Evolutionary conservation across 2,888 invertebrate species (phyloP).

Genomic region (Busseola fusca): DNA sequence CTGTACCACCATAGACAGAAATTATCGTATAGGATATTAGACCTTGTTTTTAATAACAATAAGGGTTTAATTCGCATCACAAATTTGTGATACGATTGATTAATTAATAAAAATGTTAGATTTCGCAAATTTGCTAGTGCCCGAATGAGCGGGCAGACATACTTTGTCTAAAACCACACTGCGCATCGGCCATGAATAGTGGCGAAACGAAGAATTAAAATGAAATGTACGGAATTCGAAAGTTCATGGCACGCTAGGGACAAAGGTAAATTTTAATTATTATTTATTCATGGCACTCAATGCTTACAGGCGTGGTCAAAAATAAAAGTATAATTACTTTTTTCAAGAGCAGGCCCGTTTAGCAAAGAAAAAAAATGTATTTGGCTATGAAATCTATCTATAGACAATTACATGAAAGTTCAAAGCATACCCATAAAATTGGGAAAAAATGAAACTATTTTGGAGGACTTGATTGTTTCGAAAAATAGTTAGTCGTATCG

Average conservation of each 20-base stretch:
- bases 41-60: too few relatives aligned
- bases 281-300: not conserved
- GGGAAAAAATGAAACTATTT: constrained; percentile 1
- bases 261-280: not conserved
- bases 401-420: constrained; percentile 4
- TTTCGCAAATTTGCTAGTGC: too few relatives aligned
- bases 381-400: constrained; percentile 33
- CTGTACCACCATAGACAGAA: too few relatives aligned
- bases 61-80: too few relatives aligned
- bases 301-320: too few relatives aligned
- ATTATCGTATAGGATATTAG: too few relatives aligned
- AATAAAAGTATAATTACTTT: not conserved
- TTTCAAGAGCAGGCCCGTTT: too few relatives aligned
- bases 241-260: not conserved
- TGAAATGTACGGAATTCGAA: not conserved
- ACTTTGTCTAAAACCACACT: not conserved
- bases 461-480: not conserved
- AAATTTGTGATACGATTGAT: too few relatives aligned
- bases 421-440: not conserved
- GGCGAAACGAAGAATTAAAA: not conserved
- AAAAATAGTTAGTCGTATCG: too few relatives aligned
- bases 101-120: too few relatives aligned
- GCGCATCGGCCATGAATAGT: not conserved
- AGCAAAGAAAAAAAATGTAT: not conserved
- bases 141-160: too few relatives aligned